phyloP scores from a whole-genome alignment of 2,888 invertebrate species.

The Nemapogon koenigi region DNA sequence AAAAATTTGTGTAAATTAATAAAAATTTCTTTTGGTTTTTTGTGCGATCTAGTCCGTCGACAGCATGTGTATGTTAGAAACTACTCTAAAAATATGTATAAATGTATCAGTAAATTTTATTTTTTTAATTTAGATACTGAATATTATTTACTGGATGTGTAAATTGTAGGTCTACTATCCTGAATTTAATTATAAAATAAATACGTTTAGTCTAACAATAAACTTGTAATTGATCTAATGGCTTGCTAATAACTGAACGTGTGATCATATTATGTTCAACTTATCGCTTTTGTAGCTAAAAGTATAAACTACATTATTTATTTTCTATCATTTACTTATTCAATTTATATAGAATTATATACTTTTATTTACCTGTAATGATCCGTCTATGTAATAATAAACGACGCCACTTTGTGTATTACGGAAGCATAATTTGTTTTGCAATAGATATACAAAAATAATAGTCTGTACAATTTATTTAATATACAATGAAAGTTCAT shows the following conservation, averaged over 20 bases:
- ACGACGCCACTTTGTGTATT: background rate
- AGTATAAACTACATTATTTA: background rate
- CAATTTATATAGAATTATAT: background rate
- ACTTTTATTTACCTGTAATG: constrained; percentile 1
- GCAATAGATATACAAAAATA: background rate
- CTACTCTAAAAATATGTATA: too few relatives aligned
- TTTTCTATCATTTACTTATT: background rate
- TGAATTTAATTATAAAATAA: background rate
- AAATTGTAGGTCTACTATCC: too few relatives aligned
- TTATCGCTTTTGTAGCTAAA: constrained; percentile 36
- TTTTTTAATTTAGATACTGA: background rate
- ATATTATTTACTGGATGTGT: too few relatives aligned
- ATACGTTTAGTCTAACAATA: constrained; percentile 46
- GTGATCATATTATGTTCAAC: constrained; percentile 21
- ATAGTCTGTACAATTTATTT: constrained; percentile 1
- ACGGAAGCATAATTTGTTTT: background rate
- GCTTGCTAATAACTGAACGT: constrained; percentile 54
- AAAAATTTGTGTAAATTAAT: constrained; percentile 6
- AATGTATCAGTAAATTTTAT: too few relatives aligned
- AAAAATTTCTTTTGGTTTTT: constrained; percentile 17
- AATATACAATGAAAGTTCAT: background rate
- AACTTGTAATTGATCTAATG: constrained; percentile 45
- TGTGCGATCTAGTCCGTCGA: constrained; percentile 63
- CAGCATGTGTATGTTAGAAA: too few relatives aligned
- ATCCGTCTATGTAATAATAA: constrained; percentile 6